Percentiles rank a stretch among this genome's conserved stretches.
These are phyloP conservation scores for Gonatopus flavifemur DNA, from an alignment of 1,140 invertebrate genomes.

Conservation along the genomic window DNA sequence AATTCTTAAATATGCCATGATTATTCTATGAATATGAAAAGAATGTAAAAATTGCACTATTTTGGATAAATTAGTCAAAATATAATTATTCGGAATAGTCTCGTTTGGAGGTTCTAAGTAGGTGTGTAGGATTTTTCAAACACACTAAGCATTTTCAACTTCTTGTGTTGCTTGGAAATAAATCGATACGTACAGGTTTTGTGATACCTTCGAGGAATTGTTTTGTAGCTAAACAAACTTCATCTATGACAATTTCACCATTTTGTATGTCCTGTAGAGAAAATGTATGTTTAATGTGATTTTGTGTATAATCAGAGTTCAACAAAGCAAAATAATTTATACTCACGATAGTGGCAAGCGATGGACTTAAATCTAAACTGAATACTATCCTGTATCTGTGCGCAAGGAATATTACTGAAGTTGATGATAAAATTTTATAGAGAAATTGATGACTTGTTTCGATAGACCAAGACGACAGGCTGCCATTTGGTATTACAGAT, in stretches of 20 bases:
- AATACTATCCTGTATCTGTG: slow-evolving; percentile 73
- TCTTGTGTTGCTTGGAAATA: too few relatives aligned
- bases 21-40: too few relatives aligned
- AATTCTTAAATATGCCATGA: too few relatives aligned
- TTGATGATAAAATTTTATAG: slow-evolving; percentile 59
- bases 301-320: too few relatives aligned
- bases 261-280: slow-evolving; percentile 64
- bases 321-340: slow-evolving; percentile 15
- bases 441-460: slow-evolving; percentile 60
- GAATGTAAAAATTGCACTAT: too few relatives aligned
- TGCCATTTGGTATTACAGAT: slow-evolving; percentile 64
- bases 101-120: too few relatives aligned
- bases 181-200: slow-evolving; percentile 63
- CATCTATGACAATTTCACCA: slow-evolving; percentile 71
- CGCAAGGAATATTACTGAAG: slow-evolving; percentile 59
- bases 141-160: too few relatives aligned
- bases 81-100: too few relatives aligned
- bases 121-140: too few relatives aligned
- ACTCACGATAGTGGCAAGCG: slow-evolving; percentile 70
- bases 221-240: slow-evolving; percentile 67
- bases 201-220: slow-evolving; percentile 66
- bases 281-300: slow-evolving; percentile 10
- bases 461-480: slow-evolving; percentile 54
- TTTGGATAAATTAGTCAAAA: too few relatives aligned
- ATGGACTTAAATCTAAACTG: slow-evolving; percentile 81